These are phyloP conservation scores for Mustela nigripes DNA, from an alignment of 2,113 vertebrate genomes.

Conservation along the genomic window DNA sequence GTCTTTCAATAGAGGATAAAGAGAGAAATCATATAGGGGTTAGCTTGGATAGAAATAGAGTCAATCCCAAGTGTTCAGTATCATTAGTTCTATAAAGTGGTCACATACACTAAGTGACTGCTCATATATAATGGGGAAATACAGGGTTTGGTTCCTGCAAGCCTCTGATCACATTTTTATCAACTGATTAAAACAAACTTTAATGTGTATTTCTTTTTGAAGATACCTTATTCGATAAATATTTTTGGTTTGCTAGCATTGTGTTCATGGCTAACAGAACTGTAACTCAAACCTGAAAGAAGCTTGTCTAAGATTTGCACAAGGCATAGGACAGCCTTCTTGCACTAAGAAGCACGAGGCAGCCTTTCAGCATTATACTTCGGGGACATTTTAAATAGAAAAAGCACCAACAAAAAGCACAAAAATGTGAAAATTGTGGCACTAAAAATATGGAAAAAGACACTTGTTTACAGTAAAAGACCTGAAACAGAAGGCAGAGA, in stretches of 20 bases:
- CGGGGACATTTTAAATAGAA: neutral
- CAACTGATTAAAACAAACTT: neutral
- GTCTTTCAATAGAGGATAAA: neutral
- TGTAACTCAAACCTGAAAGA: neutral
- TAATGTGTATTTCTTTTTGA: neutral
- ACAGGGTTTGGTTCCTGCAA: neutral
- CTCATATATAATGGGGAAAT: neutral
- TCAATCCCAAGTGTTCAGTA: neutral
- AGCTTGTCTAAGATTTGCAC: neutral
- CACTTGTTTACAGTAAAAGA: neutral
- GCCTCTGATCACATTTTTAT: neutral
- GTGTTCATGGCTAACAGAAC: neutral
- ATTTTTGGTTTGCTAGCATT: neutral
- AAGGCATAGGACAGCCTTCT: neutral
- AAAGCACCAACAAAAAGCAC: neutral
- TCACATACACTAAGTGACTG: neutral
- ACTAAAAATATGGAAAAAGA: neutral
- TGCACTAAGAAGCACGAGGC: too few species aligned
- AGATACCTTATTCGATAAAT: neutral
- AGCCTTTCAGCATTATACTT: too few species aligned
- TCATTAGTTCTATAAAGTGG: neutral
- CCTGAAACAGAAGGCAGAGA: neutral
- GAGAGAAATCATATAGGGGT: neutral
- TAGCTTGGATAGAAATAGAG: neutral
- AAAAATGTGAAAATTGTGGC: neutral